Conservation (phyloP, 2,888 invertebrate genomes). For the Drosophila pullipes region DNA sequence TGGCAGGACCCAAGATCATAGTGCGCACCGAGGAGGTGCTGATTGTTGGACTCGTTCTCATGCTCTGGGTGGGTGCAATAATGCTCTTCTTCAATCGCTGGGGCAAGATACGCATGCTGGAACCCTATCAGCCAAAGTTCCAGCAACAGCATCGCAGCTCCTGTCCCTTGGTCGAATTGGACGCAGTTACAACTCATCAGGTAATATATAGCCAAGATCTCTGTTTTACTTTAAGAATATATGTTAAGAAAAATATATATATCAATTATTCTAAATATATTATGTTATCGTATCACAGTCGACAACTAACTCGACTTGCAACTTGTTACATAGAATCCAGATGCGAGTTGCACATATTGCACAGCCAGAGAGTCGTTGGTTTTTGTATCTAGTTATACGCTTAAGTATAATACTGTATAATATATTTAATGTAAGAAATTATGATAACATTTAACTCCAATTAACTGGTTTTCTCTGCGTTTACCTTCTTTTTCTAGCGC, state of each 20-base stretch:
- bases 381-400: not conserved
- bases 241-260: not conserved
- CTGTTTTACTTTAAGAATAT: not conserved
- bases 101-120: constrained; percentile 97
- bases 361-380: not conserved
- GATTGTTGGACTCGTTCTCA: constrained; percentile 93
- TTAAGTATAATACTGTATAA: not conserved
- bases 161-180: constrained; percentile 88
- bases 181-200: constrained; percentile 82
- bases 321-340: not conserved
- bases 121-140: constrained; percentile 96
- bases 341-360: not conserved
- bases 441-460: not conserved
- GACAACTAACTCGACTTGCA: not conserved
- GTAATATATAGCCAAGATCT: constrained; percentile 55
- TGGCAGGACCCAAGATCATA: constrained; percentile 88
- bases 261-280: not conserved
- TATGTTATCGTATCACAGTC: no score
- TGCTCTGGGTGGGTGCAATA: constrained; percentile 95
- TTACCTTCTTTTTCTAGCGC: constrained; percentile 78
- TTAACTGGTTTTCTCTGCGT: not conserved
- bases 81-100: constrained; percentile 96
- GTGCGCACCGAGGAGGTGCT: constrained; percentile 94
- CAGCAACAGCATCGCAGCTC: constrained; percentile 93
- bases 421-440: not conserved